Evolutionary conservation across 2,113 vertebrate species (phyloP), one percentile per base, ranked within the genome.

Genomic region (Nestor notabilis): DNA sequence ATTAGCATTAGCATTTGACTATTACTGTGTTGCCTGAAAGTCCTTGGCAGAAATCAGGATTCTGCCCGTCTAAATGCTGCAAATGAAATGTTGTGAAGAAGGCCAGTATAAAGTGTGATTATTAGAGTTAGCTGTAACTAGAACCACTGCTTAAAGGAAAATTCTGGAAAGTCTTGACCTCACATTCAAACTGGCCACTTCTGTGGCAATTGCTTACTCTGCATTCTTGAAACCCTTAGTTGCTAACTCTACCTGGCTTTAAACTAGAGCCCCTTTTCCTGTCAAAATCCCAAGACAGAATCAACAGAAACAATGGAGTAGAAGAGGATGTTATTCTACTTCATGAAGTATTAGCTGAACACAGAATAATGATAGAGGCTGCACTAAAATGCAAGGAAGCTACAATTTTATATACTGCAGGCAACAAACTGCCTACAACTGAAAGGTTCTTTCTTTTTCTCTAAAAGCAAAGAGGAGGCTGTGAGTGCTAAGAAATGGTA

Each of bases 231-330:
- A 95, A 79, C 33, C 27, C 56, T 60, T 33, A 43, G 64, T 21
- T 89, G 52, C 70, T 89, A 95, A 87, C 46, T 79, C 72, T 24
- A 35, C 60, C 56, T 56, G 53, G n/a, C 49, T 83, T 91, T 65
- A 53, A 89, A 79, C 33, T 31, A 24, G 41, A 90, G 31, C 28
- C 19, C 44, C 74, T 95, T 64, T 79, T 96, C 89, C 91, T 85
- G 74, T 94, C 69, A 79, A 90, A 94, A 77, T 90, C 63, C 70
- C 83, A 95, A 87, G 81, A 87, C 41, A 72, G 56, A 65, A 61
- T 52, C 76, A 93, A 92, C 28, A 95, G 61, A 80, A 95, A 91
- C 47, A 81, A 68, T 37, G 68, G 33, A 82, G 25, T 14, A 92
- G 50, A 77, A 83, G 20, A 84, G 77, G 56, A 90, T 84, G 37